A percentile compares a stretch with the other conserved stretches of the same genome.
phyloP scores from a whole-genome alignment of 2,113 vertebrate species.

The Chionomys nivalis region DNA sequence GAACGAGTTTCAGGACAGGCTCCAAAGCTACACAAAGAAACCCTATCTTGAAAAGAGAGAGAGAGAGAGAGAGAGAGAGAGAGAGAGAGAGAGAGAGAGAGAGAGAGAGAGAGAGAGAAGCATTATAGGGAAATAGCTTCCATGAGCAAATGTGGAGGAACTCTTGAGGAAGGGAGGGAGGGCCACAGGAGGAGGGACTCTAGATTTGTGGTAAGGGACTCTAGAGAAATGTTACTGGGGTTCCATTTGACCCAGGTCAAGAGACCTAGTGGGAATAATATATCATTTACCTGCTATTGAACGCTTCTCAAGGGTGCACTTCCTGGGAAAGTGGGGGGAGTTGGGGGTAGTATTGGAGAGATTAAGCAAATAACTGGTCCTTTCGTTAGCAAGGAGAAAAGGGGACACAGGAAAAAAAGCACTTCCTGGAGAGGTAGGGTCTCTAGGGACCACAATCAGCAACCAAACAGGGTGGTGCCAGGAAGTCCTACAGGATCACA shows the following conservation, averaged over 20 bases:
- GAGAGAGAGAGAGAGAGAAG: too few relatives aligned
- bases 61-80: too few relatives aligned
- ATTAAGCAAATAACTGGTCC: neutral
- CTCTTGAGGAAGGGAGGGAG: neutral
- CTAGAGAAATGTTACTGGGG: neutral
- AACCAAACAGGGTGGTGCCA: neutral
- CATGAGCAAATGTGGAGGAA: neutral
- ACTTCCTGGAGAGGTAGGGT: rapidly evolving
- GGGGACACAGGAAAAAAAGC: neutral
- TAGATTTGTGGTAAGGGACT: neutral
- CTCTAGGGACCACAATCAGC: neutral
- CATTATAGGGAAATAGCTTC: neutral
- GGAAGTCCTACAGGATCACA: too few relatives aligned
- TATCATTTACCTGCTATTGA: too few relatives aligned
- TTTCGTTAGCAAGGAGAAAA: neutral
- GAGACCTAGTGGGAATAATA: neutral
- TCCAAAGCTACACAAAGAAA: too few relatives aligned
- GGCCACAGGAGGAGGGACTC: neutral
- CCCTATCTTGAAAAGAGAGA: too few relatives aligned
- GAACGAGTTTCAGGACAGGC: too few relatives aligned
- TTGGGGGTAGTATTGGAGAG: neutral
- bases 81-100: too few relatives aligned
- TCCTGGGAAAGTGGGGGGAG: neutral
- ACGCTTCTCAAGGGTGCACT: neutral
- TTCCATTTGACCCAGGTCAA: neutral